Evolutionary conservation across 2,797 vertebrate species (phyloP).

Genomic region (Enteromius treurensis): DNA sequence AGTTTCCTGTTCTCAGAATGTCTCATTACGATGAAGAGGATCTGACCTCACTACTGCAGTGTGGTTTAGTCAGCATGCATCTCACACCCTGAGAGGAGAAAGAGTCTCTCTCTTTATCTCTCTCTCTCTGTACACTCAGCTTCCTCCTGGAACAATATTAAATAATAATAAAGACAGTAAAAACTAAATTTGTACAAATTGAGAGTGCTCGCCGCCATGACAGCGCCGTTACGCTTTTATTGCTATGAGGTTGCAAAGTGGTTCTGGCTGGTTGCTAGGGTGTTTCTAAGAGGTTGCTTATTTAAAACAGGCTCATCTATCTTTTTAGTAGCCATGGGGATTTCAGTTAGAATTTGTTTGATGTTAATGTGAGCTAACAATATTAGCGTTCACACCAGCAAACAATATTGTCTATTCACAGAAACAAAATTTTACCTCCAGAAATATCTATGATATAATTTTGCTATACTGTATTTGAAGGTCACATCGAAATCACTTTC

Average conservation of each 20-base stretch:
- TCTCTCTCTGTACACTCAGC: not conserved
- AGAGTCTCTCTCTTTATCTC: slow-evolving; percentile 32
- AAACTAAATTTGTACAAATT: not conserved
- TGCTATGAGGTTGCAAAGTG: not conserved
- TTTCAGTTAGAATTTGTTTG: not conserved
- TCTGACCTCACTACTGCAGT: slow-evolving; percentile 66
- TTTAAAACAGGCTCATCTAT: not conserved
- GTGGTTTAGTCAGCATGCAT: slow-evolving; percentile 67
- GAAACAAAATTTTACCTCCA: not conserved
- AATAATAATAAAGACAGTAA: not conserved
- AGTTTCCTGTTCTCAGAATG: slow-evolving; percentile 67
- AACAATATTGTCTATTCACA: too few relatives aligned
- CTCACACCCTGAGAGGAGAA: slow-evolving; percentile 49
- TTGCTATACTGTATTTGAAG: not conserved
- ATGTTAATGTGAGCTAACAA: not conserved
- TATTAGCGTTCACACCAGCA: too few relatives aligned
- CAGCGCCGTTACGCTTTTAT: not conserved
- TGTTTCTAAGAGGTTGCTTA: not conserved
- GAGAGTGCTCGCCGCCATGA: not conserved
- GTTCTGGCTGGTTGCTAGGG: slow-evolving; percentile 6
- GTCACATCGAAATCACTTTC: not conserved
- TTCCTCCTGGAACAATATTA: not conserved
- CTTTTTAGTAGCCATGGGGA: not conserved
- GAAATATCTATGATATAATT: not conserved
- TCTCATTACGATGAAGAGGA: slow-evolving; percentile 71